phyloP scores from a whole-genome alignment of 2,888 invertebrate genomes.

The Xestia xanthographa region DNA sequence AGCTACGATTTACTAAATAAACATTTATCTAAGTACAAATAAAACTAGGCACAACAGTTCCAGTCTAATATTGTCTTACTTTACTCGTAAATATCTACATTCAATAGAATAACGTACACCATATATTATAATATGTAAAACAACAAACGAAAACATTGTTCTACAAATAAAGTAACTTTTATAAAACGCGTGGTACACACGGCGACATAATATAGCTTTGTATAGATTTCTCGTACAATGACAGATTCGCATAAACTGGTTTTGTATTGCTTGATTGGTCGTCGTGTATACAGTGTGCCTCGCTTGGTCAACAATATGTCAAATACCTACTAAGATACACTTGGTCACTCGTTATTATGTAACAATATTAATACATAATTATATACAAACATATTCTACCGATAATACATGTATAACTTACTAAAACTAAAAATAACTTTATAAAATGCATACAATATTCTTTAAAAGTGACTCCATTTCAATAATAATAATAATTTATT shows the following conservation, averaged over 20 bases:
- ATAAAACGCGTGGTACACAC: too few relatives aligned
- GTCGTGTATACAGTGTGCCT: not conserved
- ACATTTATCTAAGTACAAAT: constrained; percentile 51
- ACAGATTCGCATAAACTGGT: not conserved
- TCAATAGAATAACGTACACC: constrained; percentile 39
- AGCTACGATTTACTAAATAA: constrained; percentile 31
- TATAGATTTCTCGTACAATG: not conserved
- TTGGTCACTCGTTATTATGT: not conserved
- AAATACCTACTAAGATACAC: not conserved
- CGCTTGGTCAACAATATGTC: not conserved
- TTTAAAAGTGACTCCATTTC: constrained; percentile 32
- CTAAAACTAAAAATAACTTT: not conserved
- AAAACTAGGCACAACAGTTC: constrained; percentile 71
- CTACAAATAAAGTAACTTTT: constrained; percentile 35
- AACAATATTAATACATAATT: not conserved
- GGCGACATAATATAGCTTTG: too few relatives aligned
- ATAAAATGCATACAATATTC: not conserved
- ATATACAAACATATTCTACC: not conserved
- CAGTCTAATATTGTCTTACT: constrained; percentile 70
- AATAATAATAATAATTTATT: constrained; percentile 7
- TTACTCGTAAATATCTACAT: constrained; percentile 50
- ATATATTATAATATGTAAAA: constrained; percentile 26
- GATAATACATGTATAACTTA: not conserved
- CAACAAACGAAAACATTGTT: constrained; percentile 31
- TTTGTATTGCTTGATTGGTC: not conserved